Evolutionary conservation across 2,797 vertebrate species (phyloP), one percentile per base, ranked within the genome.

Genomic region (Microctenopoma steveboyesi): DNA sequence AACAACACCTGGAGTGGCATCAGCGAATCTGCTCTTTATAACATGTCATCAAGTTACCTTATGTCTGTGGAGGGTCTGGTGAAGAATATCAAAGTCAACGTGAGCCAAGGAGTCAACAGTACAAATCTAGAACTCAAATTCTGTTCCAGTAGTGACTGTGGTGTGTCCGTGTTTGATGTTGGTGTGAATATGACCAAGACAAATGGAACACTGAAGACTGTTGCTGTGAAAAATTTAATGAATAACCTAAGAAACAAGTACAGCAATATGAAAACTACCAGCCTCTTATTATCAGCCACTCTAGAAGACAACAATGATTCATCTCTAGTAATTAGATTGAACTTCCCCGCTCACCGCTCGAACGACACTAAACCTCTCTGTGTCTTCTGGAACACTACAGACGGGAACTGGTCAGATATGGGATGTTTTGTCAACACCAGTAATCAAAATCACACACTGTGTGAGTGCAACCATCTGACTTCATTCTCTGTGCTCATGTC

Each of bases 401-500:
- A 0, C 0, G 0, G 0, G 0, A 0, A 51, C 0, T 95, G 94
- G 94, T 94, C 93, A 2, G 1, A 49, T 0, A 1, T 4, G 0
- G 95, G 95, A 45, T 96, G 95, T 56, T 0, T 0, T 0, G 49
- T 37, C 22, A 43, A 46, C 7, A 1, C 0, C 1, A 40, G 1
- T 1, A 2, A 16, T 2, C 10, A 10, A 0, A 86, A 89, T 62
- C 3, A 1, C 7, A 88, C 64, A 6, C 0, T 56, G 33, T 96
- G 95, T 6, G 18, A 53, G 33, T 96, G 95, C 79, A 70, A 48
- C 59, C 95, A 95, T 71, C 87, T 95, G 69, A 95, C 95, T 13
- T 82, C 95, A 0, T 96, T 96, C 79, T 91, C 94, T 3, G 86
- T 92, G 55, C 89, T 96, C 42, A 91, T 95, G 91, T 58, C 92